These are phyloP conservation scores for Pseudorasbora parva DNA, from an alignment of 2,113 vertebrate species.

Conservation along the genomic window DNA sequence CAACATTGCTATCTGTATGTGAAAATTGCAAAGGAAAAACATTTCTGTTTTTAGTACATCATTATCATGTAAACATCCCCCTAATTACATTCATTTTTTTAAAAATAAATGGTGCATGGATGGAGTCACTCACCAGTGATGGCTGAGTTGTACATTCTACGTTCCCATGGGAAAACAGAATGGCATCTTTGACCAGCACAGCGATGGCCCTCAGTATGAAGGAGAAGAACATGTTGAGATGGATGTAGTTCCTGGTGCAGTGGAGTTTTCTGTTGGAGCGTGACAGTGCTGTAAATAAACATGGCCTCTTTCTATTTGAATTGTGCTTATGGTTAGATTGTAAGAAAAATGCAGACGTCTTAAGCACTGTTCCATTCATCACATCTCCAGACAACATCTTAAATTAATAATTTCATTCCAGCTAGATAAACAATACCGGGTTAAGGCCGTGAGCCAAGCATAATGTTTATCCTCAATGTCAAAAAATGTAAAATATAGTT, in stretches of 20 bases:
- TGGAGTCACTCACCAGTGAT: slow-evolving; percentile 65
- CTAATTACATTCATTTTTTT: too few species aligned
- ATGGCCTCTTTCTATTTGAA: slow-evolving; percentile 20
- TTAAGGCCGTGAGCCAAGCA: slow-evolving; percentile 22
- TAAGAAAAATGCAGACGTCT: slow-evolving; percentile 6
- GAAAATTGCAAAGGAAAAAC: too few species aligned
- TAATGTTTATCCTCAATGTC: slow-evolving; percentile 63
- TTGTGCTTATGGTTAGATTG: background rate
- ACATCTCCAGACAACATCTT: slow-evolving; percentile 28
- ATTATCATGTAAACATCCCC: too few species aligned
- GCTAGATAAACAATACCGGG: slow-evolving; percentile 51
- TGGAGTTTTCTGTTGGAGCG: slow-evolving; percentile 84
- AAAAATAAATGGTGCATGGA: too few species aligned
- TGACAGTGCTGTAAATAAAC: slow-evolving; percentile 24
- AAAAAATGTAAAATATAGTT: slow-evolving; percentile 56
- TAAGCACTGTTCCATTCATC: slow-evolving; percentile 16
- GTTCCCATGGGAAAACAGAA: slow-evolving; percentile 84
- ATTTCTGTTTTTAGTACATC: too few species aligned
- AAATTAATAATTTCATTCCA: slow-evolving; percentile 40
- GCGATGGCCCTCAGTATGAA: slow-evolving; percentile 92
- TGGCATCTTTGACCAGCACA: slow-evolving; percentile 88
- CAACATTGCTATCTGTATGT: too few species aligned
- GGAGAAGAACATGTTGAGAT: slow-evolving; percentile 92
- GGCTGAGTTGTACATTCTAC: slow-evolving; percentile 69
- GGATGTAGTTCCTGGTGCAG: slow-evolving; percentile 95